phyloP scores from a whole-genome alignment of 2,113 vertebrate genomes.

The Gorsachius goisagi region DNA sequence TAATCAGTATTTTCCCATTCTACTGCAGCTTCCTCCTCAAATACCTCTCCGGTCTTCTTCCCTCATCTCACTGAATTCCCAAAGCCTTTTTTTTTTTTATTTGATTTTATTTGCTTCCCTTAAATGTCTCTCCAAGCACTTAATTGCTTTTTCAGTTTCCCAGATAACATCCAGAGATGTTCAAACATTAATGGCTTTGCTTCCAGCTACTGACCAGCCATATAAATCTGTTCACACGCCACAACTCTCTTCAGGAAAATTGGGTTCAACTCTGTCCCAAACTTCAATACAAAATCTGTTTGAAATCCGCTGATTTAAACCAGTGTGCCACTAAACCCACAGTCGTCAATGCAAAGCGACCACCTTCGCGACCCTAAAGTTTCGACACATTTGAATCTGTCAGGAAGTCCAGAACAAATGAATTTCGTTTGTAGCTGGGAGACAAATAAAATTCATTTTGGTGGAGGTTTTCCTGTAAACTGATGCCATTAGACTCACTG shows the following conservation, averaged over 20 bases:
- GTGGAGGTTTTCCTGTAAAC: background rate
- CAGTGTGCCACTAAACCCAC: background rate
- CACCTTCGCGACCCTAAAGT: background rate
- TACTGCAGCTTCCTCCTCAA: background rate
- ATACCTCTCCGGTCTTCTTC: background rate
- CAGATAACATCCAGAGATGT: slow-evolving; percentile 16
- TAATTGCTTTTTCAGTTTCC: slow-evolving; percentile 23
- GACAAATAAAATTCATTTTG: slow-evolving; percentile 20
- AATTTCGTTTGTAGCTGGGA: slow-evolving; percentile 31
- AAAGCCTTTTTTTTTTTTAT: background rate
- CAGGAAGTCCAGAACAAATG: slow-evolving; percentile 26
- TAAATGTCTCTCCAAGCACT: slow-evolving; percentile 18
- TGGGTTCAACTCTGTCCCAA: background rate
- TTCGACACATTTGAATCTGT: slow-evolving; percentile 21
- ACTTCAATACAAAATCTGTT: slow-evolving; percentile 37
- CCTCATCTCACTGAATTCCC: background rate
- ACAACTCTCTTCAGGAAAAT: slow-evolving; percentile 15
- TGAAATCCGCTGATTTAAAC: slow-evolving; percentile 31
- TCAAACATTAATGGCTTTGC: slow-evolving; percentile 28
- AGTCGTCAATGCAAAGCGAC: background rate
- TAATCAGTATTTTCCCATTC: background rate
- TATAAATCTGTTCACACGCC: slow-evolving; percentile 42
- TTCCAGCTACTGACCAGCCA: slow-evolving; percentile 35
- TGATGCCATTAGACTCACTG: background rate
- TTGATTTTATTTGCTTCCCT: background rate